Base-by-base conservation (phyloP, 2,888 invertebrate species). In the Asteroscopus sphinx region DNA sequence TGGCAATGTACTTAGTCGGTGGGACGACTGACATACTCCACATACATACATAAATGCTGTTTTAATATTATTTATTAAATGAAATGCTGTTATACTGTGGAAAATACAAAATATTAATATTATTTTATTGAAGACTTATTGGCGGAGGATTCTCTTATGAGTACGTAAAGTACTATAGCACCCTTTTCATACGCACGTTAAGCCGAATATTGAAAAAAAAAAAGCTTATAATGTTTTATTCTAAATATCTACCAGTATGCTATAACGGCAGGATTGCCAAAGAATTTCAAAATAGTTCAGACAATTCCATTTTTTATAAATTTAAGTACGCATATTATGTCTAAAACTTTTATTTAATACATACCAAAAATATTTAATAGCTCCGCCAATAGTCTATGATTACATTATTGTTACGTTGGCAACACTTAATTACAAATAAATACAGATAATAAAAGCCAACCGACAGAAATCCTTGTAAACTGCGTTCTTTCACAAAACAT, bases 1-100 rank as follows among this genome's bases (percentile, higher is more conserved):
- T 68, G 66, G 52, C 63, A 73, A 71, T 77, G 72, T 60, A 49
- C 39, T 61, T 57, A 77, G 72, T 67, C 77, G 73, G 72, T 80
- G 75, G 73, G 72, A 37, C 69, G 72, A 79, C 77, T 68, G 37
- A 46, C 26, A 63, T 44, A 63, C 52, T 71, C 58, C 61, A 64
- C 73, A 63, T 62, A 64, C 62, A 69, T 69, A 73, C 28, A 63
- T 81, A 82, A 82, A 81, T 81, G 81, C 82, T 75, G 58, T 35
- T 57, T 57, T 25, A 42, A 45, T 69, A 68, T 57, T 51, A 52
- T 48, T 60, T 63, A 63, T 40, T 28, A 49, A 64, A 60, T 39
- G 61, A 76, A 73, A 73, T 70, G 74, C 73, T 65, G 63, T 17
- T 45, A 55, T 59, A 61, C 49, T 53, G 47, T 47, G 68, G 15